These are phyloP conservation scores for Cabera pusaria DNA, from an alignment of 2,888 invertebrate species.

Conservation along the genomic window DNA sequence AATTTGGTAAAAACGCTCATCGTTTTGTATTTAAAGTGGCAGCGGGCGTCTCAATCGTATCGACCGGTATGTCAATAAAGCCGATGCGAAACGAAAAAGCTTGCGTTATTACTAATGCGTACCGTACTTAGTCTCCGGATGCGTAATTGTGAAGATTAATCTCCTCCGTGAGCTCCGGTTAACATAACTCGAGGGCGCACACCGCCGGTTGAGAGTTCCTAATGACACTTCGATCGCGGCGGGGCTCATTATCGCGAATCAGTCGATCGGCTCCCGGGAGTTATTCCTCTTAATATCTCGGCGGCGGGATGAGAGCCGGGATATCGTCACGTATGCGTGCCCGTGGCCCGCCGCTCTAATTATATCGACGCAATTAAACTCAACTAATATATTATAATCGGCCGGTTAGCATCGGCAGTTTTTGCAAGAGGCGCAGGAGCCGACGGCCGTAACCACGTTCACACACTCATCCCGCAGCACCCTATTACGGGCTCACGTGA, in stretches of 20 bases:
- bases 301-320: slow-evolving; percentile 66
- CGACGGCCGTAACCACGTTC: slow-evolving; percentile 61
- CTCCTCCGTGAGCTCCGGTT: slow-evolving; percentile 59
- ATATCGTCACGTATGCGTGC: slow-evolving; percentile 80
- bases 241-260: slow-evolving; percentile 78
- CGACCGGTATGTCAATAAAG: slow-evolving; percentile 22
- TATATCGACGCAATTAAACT: slow-evolving; percentile 81
- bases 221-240: slow-evolving; percentile 80
- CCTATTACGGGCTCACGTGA: slow-evolving; percentile 56
- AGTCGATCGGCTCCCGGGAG: slow-evolving; percentile 75
- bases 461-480: slow-evolving; percentile 58
- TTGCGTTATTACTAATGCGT: slow-evolving; percentile 46
- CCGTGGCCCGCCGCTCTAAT: slow-evolving; percentile 70
- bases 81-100: slow-evolving; percentile 26
- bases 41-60: slow-evolving; percentile 11
- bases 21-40: slow-evolving; percentile 1
- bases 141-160: slow-evolving; percentile 73
- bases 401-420: slow-evolving; percentile 73
- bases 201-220: slow-evolving; percentile 78
- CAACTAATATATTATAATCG: slow-evolving; percentile 83
- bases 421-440: slow-evolving; percentile 67
- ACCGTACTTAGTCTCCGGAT: slow-evolving; percentile 44
- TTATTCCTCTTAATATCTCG: slow-evolving; percentile 80
- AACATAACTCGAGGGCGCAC: slow-evolving; percentile 74
- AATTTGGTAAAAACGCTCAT: slow-evolving; percentile 16